A percentile compares a stretch with the other conserved stretches of the same genome.
phyloP scores from a whole-genome alignment of 2,797 vertebrate species.

The Gallinago solitaria region DNA sequence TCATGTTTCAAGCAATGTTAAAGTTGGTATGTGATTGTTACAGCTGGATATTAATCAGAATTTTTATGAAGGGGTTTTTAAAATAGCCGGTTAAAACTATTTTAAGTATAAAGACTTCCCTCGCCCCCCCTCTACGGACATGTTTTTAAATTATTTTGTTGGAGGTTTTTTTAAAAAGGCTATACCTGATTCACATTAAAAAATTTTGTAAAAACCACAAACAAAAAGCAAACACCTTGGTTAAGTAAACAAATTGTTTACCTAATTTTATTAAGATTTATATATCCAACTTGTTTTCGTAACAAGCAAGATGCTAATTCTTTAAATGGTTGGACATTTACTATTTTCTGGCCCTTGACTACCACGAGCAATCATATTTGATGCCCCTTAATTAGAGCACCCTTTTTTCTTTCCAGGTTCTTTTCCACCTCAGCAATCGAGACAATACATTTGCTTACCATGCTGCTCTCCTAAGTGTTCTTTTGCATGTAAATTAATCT shows the following conservation, averaged over 20 bases:
- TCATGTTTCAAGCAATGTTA: conserved; percentile 5
- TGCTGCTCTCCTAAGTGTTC: conserved; percentile 98
- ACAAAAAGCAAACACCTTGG: background rate
- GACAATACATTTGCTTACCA: conserved; percentile 96
- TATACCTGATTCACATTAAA: conserved; percentile 48
- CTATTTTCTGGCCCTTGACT: conserved; percentile 88
- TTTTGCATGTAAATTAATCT: conserved; percentile 99
- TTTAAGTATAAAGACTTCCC: background rate
- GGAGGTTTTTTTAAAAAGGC: background rate
- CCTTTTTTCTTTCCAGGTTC: conserved; percentile 82
- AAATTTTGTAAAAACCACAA: background rate
- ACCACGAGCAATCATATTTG: conserved; percentile 94
- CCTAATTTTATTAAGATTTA: conserved; percentile 80
- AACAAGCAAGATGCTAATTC: conserved; percentile 79
- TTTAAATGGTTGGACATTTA: conserved; percentile 82
- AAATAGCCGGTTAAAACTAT: background rate
- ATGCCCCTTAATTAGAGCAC: conserved; percentile 95
- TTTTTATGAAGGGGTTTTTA: background rate
- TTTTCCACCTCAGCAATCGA: conserved; percentile 93
- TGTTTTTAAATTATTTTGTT: conserved; percentile 36
- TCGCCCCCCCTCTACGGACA: background rate
- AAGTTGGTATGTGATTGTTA: background rate
- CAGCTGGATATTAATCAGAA: background rate
- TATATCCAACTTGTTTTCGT: conserved; percentile 68
- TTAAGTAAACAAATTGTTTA: conserved; percentile 69